Conservation (phyloP, 1,140 invertebrate species). For the Eumeta japonica region DNA sequence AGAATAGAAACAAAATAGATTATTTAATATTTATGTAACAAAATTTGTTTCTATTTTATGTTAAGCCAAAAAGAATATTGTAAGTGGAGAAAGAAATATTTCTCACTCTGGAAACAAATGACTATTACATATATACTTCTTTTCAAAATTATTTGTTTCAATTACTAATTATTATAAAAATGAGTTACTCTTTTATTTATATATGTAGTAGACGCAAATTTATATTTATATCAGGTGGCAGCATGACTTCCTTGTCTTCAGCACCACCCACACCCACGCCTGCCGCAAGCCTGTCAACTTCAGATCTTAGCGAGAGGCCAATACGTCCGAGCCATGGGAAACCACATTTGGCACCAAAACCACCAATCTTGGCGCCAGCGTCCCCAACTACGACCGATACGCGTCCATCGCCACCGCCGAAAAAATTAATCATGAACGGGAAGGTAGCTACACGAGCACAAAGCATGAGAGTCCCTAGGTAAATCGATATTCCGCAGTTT, state of each 20-base stretch:
- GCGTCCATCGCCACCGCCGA: conserved; percentile 48
- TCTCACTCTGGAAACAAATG: too few species aligned
- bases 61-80: too few species aligned
- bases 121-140: too few species aligned
- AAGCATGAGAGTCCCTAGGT: conserved; percentile 57
- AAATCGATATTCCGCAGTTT: too few species aligned
- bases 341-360: conserved; percentile 60
- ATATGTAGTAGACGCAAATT: too few species aligned
- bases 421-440: conserved; percentile 51
- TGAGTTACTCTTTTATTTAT: too few species aligned
- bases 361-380: conserved; percentile 30
- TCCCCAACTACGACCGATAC: conserved; percentile 23
- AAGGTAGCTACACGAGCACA: conserved; percentile 54
- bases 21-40: too few species aligned
- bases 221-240: conserved; percentile 44
- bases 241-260: conserved; percentile 41
- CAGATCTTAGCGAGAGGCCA: conserved; percentile 34
- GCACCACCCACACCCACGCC: conserved; percentile 28
- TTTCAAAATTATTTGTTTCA: too few species aligned
- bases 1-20: too few species aligned
- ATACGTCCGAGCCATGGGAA: conserved; percentile 52
- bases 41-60: too few species aligned
- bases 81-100: too few species aligned
- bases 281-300: conserved; percentile 32
- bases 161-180: too few species aligned